Conservation (phyloP, 2,797 vertebrate species). For the Lagorchestes hirsutus region DNA sequence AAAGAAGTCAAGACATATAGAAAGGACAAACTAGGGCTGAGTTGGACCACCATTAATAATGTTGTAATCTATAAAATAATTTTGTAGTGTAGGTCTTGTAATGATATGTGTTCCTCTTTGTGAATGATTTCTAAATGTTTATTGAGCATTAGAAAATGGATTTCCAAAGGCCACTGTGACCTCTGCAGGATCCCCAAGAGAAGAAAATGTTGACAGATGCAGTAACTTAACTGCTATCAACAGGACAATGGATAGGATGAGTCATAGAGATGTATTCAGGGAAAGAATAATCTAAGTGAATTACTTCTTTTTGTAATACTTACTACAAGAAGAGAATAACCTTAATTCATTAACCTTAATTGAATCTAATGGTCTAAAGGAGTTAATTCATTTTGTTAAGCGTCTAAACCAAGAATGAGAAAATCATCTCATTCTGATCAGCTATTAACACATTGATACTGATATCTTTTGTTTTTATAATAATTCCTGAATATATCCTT, state of each 20-base stretch:
- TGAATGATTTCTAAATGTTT: neutral
- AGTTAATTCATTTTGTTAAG: neutral
- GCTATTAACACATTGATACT: neutral
- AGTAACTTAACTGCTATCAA: neutral
- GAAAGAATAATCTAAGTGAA: neutral
- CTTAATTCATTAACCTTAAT: neutral
- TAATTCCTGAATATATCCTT: neutral
- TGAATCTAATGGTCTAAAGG: neutral
- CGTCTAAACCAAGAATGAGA: neutral
- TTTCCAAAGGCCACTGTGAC: neutral
- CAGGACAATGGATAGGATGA: neutral
- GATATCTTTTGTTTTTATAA: neutral
- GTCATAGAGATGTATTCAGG: neutral
- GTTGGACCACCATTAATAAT: neutral
- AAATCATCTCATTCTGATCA: neutral
- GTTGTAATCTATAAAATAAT: neutral
- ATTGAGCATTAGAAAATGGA: neutral
- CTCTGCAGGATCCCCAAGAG: neutral
- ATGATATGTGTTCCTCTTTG: too few relatives aligned
- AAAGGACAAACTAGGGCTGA: neutral
- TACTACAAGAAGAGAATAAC: neutral
- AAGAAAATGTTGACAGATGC: neutral
- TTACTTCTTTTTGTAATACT: neutral
- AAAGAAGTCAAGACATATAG: constrained; percentile 14
- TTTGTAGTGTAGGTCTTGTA: too few relatives aligned